Conservation (phyloP, 2,797 vertebrate genomes). For the Acanthis flammea region DNA sequence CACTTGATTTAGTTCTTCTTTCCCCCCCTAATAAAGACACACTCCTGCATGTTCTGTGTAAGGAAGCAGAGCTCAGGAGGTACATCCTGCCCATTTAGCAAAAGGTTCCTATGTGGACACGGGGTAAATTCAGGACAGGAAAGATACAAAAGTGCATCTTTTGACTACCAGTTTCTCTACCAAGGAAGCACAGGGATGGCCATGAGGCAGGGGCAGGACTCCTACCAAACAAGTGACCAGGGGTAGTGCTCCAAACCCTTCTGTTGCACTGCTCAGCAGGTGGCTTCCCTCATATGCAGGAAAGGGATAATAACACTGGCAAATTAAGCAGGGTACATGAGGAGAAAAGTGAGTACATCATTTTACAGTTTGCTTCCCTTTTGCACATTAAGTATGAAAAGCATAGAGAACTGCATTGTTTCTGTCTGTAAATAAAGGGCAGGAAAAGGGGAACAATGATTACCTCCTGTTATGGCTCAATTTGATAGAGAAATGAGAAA, state of each 20-base stretch:
- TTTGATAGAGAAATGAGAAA: conserved; percentile 8
- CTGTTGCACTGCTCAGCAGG: background rate
- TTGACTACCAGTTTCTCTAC: background rate
- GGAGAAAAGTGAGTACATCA: background rate
- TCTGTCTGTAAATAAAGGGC: background rate
- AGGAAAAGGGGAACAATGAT: background rate
- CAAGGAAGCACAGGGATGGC: background rate
- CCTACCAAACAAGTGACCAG: background rate
- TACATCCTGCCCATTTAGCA: background rate
- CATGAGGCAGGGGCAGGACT: background rate
- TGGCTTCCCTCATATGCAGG: background rate
- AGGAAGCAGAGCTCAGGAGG: background rate
- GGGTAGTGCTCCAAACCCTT: background rate
- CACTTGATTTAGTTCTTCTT: background rate
- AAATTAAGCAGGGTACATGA: background rate
- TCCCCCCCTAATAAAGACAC: background rate
- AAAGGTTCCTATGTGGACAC: background rate
- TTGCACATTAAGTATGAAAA: background rate
- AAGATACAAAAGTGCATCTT: background rate
- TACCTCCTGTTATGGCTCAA: background rate
- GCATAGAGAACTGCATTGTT: background rate
- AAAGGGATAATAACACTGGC: background rate
- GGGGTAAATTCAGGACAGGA: background rate
- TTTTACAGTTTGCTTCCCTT: background rate
- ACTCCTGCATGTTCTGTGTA: background rate